Conservation (phyloP, 2,113 vertebrate genomes). For the Ondatra zibethicus region DNA sequence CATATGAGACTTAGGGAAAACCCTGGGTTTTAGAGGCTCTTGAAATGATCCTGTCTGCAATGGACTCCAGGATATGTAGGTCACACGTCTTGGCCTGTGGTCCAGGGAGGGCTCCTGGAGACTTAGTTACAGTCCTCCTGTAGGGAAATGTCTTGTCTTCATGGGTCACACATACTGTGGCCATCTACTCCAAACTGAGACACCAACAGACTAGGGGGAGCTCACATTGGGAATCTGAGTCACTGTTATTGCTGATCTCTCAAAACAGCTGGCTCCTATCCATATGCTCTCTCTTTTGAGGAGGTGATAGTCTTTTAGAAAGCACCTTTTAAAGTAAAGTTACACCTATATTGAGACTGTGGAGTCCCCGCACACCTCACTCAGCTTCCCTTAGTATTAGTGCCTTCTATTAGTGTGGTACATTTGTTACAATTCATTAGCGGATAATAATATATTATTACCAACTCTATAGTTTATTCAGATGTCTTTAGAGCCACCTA, state of each 20-base stretch:
- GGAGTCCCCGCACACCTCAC: not conserved
- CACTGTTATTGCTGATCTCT: not conserved
- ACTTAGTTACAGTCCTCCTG: not conserved
- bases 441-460: not conserved
- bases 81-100: not conserved
- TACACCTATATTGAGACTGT: not conserved
- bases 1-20: not conserved
- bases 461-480: not conserved
- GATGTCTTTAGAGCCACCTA: not conserved
- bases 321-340: not conserved
- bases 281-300: not conserved
- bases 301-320: not conserved
- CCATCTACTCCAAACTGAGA: not conserved
- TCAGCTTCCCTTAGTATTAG: not conserved
- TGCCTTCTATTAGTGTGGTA: not conserved
- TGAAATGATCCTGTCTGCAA: not conserved
- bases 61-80: not conserved
- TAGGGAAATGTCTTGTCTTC: accelerated
- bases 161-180: not conserved
- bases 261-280: not conserved
- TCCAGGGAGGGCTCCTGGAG: not conserved
- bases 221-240: not conserved
- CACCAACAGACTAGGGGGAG: not conserved
- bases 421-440: not conserved
- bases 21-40: not conserved